These are phyloP conservation scores for Ariolimax columbianus DNA, from an alignment of 2,888 invertebrate genomes.

Conservation along the genomic window DNA sequence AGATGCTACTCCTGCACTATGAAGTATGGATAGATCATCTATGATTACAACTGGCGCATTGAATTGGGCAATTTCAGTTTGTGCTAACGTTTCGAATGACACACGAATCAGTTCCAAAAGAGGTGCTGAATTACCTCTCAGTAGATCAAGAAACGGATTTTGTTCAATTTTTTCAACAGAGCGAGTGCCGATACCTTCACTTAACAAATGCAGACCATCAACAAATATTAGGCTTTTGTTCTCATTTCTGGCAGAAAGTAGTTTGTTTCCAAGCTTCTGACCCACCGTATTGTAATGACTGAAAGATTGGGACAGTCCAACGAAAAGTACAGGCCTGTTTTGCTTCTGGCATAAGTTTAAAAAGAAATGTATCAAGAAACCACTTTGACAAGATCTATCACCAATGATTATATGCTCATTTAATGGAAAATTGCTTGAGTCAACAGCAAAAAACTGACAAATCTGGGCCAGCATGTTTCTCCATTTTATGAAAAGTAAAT, in stretches of 20 bases:
- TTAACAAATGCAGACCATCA: constrained; percentile 17
- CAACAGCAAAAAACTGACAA: constrained; percentile 53
- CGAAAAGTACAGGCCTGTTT: constrained; percentile 62
- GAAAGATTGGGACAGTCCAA: constrained; percentile 68
- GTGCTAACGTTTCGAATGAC: constrained; percentile 28
- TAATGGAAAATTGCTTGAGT: constrained; percentile 52
- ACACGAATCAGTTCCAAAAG: constrained; percentile 10
- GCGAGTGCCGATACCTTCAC: background rate
- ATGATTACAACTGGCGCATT: constrained; percentile 50
- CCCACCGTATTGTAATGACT: constrained; percentile 70
- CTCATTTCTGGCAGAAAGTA: constrained; percentile 60
- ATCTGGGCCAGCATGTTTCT: constrained; percentile 54
- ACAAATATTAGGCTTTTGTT: constrained; percentile 46
- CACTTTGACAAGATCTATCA: constrained; percentile 63
- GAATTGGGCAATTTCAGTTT: background rate
- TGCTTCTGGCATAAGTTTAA: constrained; percentile 63
- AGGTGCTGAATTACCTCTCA: constrained; percentile 33
- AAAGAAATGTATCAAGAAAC: constrained; percentile 72
- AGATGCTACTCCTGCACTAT: constrained; percentile 39
- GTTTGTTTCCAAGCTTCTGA: constrained; percentile 68
- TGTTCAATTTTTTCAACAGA: background rate
- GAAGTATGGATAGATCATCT: constrained; percentile 51
- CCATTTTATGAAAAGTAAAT: constrained; percentile 45
- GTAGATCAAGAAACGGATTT: constrained; percentile 37
- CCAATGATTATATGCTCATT: constrained; percentile 55